phyloP scores from a whole-genome alignment of 1,140 invertebrate genomes.

The Drosophila tani region DNA sequence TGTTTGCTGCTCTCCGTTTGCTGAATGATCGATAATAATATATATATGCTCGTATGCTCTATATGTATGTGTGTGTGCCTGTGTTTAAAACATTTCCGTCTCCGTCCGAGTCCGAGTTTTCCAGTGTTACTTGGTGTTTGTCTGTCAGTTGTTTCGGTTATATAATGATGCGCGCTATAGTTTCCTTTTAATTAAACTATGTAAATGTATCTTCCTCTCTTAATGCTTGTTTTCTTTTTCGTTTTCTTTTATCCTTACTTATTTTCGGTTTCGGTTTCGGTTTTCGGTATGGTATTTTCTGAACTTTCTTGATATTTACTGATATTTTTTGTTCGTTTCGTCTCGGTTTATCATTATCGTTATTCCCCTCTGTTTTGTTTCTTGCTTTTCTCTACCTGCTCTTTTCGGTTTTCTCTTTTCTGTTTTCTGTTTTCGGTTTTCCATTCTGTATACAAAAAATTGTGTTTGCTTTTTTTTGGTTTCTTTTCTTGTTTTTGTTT shows the following conservation, averaged over 20 bases:
- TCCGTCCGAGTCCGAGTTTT: constrained; percentile 14
- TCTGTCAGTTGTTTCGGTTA: constrained; percentile 38
- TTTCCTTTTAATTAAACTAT: constrained; percentile 67
- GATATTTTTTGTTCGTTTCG: constrained; percentile 70
- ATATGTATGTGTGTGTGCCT: constrained; percentile 33
- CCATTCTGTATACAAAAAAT: constrained; percentile 60
- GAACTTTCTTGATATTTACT: constrained; percentile 77
- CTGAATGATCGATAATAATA: constrained; percentile 56
- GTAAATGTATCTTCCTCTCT: constrained; percentile 42
- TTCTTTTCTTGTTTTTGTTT: constrained; percentile 33
- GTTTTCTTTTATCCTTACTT: neutral
- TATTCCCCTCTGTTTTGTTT: constrained; percentile 10
- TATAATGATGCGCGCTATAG: constrained; percentile 73
- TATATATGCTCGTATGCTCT: constrained; percentile 52
- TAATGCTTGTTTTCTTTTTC: constrained; percentile 7
- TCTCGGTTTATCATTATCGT: constrained; percentile 38
- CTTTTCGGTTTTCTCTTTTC: constrained; percentile 34
- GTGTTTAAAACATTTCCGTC: constrained; percentile 50
- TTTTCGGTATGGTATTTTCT: constrained; percentile 64
- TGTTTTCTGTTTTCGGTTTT: constrained; percentile 34
- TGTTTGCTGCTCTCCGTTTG: constrained; percentile 43
- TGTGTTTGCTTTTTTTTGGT: constrained; percentile 46
- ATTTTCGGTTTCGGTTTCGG: constrained; percentile 31
- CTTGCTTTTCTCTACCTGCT: constrained; percentile 29
- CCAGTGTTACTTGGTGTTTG: neutral